Conservation (phyloP, 1,140 invertebrate genomes). For the Oncopodura yosiiana region DNA sequence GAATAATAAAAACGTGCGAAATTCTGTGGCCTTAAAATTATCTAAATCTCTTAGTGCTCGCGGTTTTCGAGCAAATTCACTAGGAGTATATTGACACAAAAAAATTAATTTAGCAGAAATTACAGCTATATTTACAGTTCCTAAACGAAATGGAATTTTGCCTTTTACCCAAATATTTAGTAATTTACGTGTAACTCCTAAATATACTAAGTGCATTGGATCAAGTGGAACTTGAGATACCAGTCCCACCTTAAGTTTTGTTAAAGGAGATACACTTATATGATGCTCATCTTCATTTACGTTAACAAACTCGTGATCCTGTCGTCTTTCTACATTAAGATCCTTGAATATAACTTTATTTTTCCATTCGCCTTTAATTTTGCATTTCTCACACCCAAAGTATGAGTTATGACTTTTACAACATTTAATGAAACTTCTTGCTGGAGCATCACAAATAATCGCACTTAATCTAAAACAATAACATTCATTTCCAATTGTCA, state of each 20-base stretch:
- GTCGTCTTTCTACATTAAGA: no score
- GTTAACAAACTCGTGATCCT: not conserved
- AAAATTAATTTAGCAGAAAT: constrained; percentile 17
- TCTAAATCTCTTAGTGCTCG: constrained; percentile 21
- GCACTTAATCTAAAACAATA: constrained; percentile 2
- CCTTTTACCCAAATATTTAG: constrained; percentile 13
- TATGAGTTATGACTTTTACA: constrained; percentile 6
- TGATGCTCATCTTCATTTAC: constrained; percentile 13
- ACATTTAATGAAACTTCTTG: constrained; percentile 13
- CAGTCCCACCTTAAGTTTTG: constrained; percentile 18
- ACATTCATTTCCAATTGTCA: not conserved
- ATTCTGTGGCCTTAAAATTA: constrained; percentile 30
- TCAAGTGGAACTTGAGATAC: constrained; percentile 33
- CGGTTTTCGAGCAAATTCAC: constrained; percentile 31
- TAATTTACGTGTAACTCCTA: constrained; percentile 32
- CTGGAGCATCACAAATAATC: constrained; percentile 16
- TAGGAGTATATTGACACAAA: constrained; percentile 7
- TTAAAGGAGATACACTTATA: constrained; percentile 10
- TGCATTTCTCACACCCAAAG: constrained; percentile 12
- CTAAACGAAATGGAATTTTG: constrained; percentile 3
- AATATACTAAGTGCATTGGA: constrained; percentile 32
- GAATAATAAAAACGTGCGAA: constrained; percentile 30
- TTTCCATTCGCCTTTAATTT: not conserved
- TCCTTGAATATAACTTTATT: not conserved
- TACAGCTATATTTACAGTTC: not conserved